Evolutionary conservation across 2,797 vertebrate species (phyloP), one percentile per base, ranked within the genome.

Genomic region (Hafferia zeledoni): DNA sequence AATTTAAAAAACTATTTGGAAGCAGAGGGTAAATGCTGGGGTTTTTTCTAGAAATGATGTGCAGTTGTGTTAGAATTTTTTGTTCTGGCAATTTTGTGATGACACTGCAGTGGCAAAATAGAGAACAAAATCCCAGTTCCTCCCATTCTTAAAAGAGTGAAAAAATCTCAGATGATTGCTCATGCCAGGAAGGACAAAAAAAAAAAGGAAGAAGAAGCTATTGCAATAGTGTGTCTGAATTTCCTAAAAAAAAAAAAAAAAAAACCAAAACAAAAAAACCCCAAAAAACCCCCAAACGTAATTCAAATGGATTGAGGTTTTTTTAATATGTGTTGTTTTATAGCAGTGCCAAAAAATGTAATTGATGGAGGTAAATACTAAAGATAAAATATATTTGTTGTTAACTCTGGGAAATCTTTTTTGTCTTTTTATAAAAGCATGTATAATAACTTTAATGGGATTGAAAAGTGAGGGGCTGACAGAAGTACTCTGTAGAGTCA

Each of bases 81-180:
- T 79, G 24, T 68, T 74, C 75, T 63, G 55, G 31, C 22, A 86
- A 1, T 79, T 93, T 86, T 83, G 44, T 72, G 52, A 89, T 77
- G 41, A 59, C 30, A 25, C 4, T 81, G 31, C 47, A 5, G 0
- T 81, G 43, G 39, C 67, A 81, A 81, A 94, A 72, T 82, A 87
- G 65, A 90, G 41, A 87, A 60, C 69, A 88, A 80, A 93, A 91
- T 83, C 61, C 91, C 95, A 87, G 92, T 85, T 87, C 83, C 82
- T 94, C 35, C 90, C 82, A 92, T 93, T 95, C 76, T 92, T 96
- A 33, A 68, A 96, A 95, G 74, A 93, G 27, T 33, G 43, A 87
- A 95, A 87, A 89, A 92, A 86, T 33, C 59, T 78, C 7, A 52
- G 60, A 65, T 78, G 33, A 69, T 31, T 91, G 47, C 94, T 94